Conservation (phyloP, 2,113 vertebrate species). For the Cinclus cinclus region DNA sequence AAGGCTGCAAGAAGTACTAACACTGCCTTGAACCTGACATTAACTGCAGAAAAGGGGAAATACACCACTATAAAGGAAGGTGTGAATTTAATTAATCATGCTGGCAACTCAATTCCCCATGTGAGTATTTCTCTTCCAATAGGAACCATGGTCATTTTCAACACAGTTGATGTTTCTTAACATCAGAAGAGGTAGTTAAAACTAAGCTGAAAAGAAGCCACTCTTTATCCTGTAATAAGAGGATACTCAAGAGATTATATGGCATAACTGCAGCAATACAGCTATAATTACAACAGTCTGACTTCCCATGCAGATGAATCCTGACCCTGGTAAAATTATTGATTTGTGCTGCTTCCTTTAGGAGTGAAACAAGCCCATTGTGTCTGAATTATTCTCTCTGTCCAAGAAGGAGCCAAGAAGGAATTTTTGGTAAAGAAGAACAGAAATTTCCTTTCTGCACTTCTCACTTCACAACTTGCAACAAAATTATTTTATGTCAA, state of each 20-base stretch:
- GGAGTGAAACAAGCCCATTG: not conserved
- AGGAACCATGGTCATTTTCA: not conserved
- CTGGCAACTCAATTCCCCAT: not conserved
- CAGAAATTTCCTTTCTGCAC: not conserved
- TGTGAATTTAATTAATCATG: slow-evolving; percentile 49
- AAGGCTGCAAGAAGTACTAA: not conserved
- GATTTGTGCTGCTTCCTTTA: not conserved
- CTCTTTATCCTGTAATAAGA: slow-evolving; percentile 17
- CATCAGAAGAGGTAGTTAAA: not conserved
- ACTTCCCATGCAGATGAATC: not conserved
- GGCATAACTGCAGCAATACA: not conserved
- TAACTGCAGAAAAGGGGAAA: not conserved
- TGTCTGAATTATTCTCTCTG: not conserved
- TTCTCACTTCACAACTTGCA: not conserved
- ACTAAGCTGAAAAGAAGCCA: not conserved
- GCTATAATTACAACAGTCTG: not conserved
- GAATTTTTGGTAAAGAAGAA: not conserved
- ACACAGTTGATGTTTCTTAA: not conserved
- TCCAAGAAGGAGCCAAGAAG: not conserved
- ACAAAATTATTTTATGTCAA: not conserved
- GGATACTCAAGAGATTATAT: not conserved
- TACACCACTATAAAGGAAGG: not conserved
- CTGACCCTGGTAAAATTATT: not conserved
- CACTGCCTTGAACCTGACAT: not conserved
- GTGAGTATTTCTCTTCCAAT: not conserved